Evolutionary conservation across 1,140 invertebrate species (phyloP).

Genomic region (Leptestheria dahalacensis): DNA sequence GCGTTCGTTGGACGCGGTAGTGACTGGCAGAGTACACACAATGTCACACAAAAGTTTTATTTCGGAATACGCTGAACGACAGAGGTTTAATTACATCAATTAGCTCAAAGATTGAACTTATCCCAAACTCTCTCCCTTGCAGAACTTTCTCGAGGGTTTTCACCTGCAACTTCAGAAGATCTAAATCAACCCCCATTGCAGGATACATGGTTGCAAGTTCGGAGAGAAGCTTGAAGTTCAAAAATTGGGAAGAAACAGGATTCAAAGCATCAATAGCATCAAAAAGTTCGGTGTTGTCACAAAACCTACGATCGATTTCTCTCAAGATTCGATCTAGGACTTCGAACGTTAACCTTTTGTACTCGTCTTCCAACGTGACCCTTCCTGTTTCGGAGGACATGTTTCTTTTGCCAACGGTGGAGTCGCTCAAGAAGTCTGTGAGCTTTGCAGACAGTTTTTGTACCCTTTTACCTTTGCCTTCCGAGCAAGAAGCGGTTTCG

Average conservation of each 20-base stretch:
- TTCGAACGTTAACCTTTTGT: background rate
- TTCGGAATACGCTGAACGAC: background rate
- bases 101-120: too few relatives aligned
- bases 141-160: too few relatives aligned
- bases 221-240: too few relatives aligned
- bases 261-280: too few relatives aligned
- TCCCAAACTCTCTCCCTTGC: too few relatives aligned
- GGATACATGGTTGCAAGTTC: too few relatives aligned
- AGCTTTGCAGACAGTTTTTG: background rate
- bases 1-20: background rate
- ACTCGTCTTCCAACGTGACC: background rate
- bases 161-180: too few relatives aligned
- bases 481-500: background rate
- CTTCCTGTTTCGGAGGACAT: background rate
- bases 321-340: background rate
- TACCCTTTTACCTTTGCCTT: too few relatives aligned
- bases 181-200: too few relatives aligned
- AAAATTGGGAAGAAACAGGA: too few relatives aligned
- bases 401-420: background rate
- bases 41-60: background rate
- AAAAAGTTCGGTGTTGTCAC: too few relatives aligned
- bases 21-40: background rate
- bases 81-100: background rate
- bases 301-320: too few relatives aligned
- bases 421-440: background rate